phyloP scores from a whole-genome alignment of 92 coral and sea anemone species.

The Ricordea florida region DNA sequence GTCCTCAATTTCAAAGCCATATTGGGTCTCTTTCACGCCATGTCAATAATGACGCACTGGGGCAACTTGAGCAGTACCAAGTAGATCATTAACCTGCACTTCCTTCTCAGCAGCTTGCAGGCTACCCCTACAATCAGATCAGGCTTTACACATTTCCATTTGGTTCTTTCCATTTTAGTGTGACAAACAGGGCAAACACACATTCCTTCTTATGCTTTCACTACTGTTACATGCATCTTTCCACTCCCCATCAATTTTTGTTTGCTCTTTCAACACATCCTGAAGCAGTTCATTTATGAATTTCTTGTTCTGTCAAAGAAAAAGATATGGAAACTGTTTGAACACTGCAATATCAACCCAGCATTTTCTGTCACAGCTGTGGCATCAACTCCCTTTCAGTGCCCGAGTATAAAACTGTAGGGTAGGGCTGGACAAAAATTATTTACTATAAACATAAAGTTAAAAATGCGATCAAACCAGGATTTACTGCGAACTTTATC shows the following conservation, averaged over 20 bases:
- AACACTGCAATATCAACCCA: background rate
- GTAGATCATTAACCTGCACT: conserved; percentile 26
- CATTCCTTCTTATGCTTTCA: conserved; percentile 19
- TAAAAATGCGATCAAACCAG: background rate
- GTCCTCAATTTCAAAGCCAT: conserved; percentile 1
- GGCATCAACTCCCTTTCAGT: background rate
- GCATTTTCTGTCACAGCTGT: background rate
- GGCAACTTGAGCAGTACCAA: conserved; percentile 47
- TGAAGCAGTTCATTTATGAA: conserved; percentile 7
- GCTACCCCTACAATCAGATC: conserved; percentile 31
- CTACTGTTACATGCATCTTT: conserved; percentile 6
- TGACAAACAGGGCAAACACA: conserved; percentile 27
- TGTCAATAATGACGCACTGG: conserved; percentile 20
- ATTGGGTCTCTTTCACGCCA: conserved; percentile 27
- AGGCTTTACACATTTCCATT: conserved; percentile 19
- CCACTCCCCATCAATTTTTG: background rate
- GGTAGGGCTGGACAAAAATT: background rate
- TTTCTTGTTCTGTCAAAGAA: conserved; percentile 2
- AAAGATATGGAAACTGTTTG: background rate
- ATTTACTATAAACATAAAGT: background rate
- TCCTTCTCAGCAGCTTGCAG: conserved; percentile 40
- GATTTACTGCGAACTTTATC: background rate
- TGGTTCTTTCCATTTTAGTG: conserved; percentile 12
- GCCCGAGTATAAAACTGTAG: background rate
- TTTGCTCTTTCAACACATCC: conserved; percentile 15